Evolutionary conservation across 2,113 vertebrate species (phyloP).

Genomic region (Heterochromis multidens): DNA sequence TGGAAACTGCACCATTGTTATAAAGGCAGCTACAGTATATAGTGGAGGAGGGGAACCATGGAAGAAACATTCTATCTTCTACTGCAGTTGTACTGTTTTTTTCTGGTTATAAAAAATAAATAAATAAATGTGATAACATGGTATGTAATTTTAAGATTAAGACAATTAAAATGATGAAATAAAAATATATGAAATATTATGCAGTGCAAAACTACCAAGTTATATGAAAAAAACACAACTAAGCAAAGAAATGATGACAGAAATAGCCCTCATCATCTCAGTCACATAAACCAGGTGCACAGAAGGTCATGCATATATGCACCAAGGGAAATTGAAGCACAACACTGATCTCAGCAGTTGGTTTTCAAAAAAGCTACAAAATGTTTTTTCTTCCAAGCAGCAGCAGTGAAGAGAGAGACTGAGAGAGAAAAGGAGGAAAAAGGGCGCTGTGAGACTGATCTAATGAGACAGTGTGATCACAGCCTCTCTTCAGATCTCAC

Average conservation of each 20-base stretch:
- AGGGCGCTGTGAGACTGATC: conserved; percentile 41
- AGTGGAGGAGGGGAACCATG: conserved; percentile 53
- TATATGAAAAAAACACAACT: background rate
- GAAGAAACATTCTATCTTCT: background rate
- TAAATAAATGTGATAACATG: background rate
- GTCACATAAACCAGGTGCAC: background rate
- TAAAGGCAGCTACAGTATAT: conserved; percentile 17
- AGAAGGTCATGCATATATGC: conserved; percentile 7
- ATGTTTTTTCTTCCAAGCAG: background rate
- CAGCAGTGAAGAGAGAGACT: background rate
- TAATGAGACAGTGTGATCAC: conserved; percentile 58
- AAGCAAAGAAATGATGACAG: background rate
- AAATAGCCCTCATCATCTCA: background rate
- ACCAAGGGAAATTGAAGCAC: background rate
- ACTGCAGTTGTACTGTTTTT: background rate
- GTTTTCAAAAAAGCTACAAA: background rate
- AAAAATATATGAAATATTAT: background rate
- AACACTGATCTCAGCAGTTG: background rate
- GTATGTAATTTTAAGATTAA: background rate
- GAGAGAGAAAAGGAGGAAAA: background rate
- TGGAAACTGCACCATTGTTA: conserved; percentile 69
- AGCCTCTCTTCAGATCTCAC: conserved; percentile 36
- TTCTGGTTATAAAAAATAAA: background rate
- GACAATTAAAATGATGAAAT: background rate
- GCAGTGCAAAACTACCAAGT: background rate